Base-by-base conservation (phyloP, 37 sponge, comb jelly and placozoan genomes). In the Axinella damicornis region DNA sequence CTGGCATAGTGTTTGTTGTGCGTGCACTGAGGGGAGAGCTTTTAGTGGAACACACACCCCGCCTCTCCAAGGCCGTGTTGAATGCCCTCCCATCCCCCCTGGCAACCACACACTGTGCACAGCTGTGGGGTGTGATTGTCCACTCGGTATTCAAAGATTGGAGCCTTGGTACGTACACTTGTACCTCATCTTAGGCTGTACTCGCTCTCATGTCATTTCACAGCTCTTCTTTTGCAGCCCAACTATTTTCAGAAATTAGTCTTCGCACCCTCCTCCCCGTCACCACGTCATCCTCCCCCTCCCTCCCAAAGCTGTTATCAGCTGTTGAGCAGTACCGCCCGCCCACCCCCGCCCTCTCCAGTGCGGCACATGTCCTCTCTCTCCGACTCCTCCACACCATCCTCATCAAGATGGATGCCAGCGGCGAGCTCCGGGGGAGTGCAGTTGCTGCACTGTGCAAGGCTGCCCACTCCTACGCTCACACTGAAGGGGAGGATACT, bases 71-170 rank as follows among this genome's bases (percentile, higher is more conserved):
- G 57, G 70, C 60, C n/a, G 62, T 79, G 27, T 36, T 62, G 11
- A 55, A 32, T n/a, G 57, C 66, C 19, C 20, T 90, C 30, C 80
- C 53, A 12, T 65, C 73, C 19, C 79, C 85, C 24, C 66, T 86
- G 31, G 77, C 63, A 11, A 22, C 32, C 22, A 32, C 37, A 15
- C 61, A 66, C 41, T 85, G 86, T 63, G 46, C 64, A 28, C 57
- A 40, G 67, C 68, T 76, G 27, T 90, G 87, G 91, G 32, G 40
- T 12, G 31, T 62, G 38, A 61, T 86, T 64, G 28, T 55, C 0
- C 64, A 52, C n/a, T 60, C 71, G 0, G 87, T 79, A 12, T 62
- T 86, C 35, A 22, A 28, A 39, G 80, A 86, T 15, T 86, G 79
- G 73, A 71, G 18, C 2, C n/a, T 72, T n/a, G 87, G 87, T 86